Conservation (phyloP, 2,113 vertebrate species). For the Apeltes quadracus region DNA sequence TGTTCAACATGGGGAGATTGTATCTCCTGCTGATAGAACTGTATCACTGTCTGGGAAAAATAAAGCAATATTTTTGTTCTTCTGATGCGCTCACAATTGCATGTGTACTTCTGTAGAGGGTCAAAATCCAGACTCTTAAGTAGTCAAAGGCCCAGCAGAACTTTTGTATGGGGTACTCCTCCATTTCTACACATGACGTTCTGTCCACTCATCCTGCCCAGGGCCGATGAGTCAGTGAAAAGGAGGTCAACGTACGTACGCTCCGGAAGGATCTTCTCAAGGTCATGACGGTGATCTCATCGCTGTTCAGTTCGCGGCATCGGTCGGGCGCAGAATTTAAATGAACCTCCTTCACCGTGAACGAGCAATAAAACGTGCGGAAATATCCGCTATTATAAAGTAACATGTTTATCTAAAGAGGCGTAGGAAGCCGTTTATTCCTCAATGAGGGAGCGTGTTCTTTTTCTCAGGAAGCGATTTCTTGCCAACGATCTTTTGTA, state of each 20-base stretch:
- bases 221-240: background rate
- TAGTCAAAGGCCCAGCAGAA: background rate
- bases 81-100: slow-evolving; percentile 44
- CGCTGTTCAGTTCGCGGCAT: background rate
- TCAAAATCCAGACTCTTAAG: slow-evolving; percentile 8
- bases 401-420: background rate
- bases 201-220: background rate
- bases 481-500: background rate
- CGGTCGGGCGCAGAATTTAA: background rate
- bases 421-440: background rate
- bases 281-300: background rate
- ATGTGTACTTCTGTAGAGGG: slow-evolving; percentile 6
- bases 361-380: background rate
- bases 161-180: background rate
- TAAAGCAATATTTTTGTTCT: slow-evolving; percentile 36
- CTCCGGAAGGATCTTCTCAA: too few relatives aligned
- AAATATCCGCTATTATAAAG: background rate
- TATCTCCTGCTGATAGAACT: slow-evolving; percentile 52
- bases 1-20: slow-evolving; percentile 44
- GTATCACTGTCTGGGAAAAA: slow-evolving; percentile 37
- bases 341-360: background rate
- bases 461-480: background rate
- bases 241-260: too few relatives aligned
- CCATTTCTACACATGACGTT: background rate
- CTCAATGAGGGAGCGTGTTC: slow-evolving; percentile 2